Evolutionary conservation across 2,888 invertebrate species (phyloP), one percentile per base, ranked within the genome.

Genomic region (Napeogenes inachia): DNA sequence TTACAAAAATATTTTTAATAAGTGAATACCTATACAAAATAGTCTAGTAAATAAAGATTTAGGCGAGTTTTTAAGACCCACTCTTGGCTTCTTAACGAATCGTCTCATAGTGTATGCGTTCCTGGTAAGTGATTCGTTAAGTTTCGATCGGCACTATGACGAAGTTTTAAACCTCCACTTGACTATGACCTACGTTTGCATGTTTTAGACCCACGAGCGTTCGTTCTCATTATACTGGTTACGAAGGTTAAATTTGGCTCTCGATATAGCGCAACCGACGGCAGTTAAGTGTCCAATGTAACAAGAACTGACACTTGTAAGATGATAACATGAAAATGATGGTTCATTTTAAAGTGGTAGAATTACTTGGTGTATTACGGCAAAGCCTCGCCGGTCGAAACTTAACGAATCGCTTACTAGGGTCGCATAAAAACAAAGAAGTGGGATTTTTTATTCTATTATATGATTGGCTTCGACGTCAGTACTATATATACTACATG

Each of bases 111-210:
- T 54, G 65, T 73, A 78, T 83, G 78, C 47, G 13, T 60, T 65
- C 80, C 77, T 78, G 71, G 81, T 82, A 60, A 69, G 72, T 70
- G 70, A 73, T 77, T 79, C 76, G 80, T 76, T 78, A 77, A 73
- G 75, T 79, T 82, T 78, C 76, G 78, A 75, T 76, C 75, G 77
- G 73, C 70, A 73, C 72, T 61, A 58, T 59, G 50, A 58, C 60
- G 61, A 54, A 56, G 61, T 65, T 65, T 62, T 58, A 59, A 64
- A 61, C 61, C 50, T 59, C 57, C 60, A 63, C 45, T 32, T 55
- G 30, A 35, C 45, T 21, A 38, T 59, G 60, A 58, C 53, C 56
- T 50, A 21, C 47, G 21, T 13, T 56, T 21, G 45, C 47, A 60
- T 59, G 54, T 33, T 54, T 30, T 58, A 50, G 5, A 10, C 8